These are phyloP conservation scores for Potamarius usumacintae DNA, from an alignment of 2,113 vertebrate genomes.

Conservation along the genomic window DNA sequence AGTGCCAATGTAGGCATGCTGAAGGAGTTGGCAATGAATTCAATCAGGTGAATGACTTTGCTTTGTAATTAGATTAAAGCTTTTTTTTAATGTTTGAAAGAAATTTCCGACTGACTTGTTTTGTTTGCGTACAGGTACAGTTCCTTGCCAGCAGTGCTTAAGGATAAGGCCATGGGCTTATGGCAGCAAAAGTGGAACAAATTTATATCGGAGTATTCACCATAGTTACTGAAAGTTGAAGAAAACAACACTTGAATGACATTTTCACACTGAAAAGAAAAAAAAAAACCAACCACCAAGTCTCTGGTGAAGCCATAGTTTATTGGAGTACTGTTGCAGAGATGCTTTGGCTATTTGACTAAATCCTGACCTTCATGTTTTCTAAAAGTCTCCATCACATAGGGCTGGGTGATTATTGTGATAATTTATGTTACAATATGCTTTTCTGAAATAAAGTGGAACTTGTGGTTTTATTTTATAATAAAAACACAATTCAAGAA, in stretches of 20 bases:
- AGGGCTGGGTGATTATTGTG: not conserved
- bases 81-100: not conserved
- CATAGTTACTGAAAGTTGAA: not conserved
- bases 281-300: not conserved
- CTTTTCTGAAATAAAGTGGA: too few species aligned
- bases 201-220: constrained; percentile 59
- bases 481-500: too few species aligned
- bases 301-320: not conserved
- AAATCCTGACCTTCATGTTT: not conserved
- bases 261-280: not conserved
- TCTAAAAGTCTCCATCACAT: not conserved
- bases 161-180: constrained; percentile 49
- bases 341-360: not conserved
- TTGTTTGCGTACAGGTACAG: constrained; percentile 66
- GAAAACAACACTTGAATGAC: not conserved
- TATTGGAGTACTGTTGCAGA: not conserved
- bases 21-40: constrained; percentile 86
- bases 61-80: not conserved
- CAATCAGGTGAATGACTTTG: constrained; percentile 78
- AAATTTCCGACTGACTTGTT: not conserved
- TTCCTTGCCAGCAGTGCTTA: constrained; percentile 64
- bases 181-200: constrained; percentile 71
- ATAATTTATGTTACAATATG: not conserved
- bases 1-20: constrained; percentile 83
- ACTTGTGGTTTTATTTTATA: too few species aligned